Conservation (phyloP, 35 echinoderm and acorn worm species). For the Lytechinus pictus region DNA sequence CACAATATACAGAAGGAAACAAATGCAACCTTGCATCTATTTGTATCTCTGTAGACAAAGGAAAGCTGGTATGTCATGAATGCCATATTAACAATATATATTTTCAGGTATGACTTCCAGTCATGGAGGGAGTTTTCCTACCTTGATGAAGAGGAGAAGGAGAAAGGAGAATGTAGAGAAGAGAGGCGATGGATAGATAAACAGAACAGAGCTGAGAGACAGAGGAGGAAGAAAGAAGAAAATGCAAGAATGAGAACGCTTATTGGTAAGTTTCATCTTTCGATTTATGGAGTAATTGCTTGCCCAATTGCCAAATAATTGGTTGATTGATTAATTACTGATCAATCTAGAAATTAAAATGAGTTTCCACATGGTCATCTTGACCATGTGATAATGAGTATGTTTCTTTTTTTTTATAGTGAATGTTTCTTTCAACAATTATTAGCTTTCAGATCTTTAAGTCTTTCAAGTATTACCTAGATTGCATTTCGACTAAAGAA, state of each 20-base stretch:
- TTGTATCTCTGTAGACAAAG: background rate
- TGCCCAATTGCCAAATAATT: no score
- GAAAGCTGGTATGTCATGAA: background rate
- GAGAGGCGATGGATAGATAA: slow-evolving; percentile 98
- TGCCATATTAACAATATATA: background rate
- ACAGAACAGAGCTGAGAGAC: slow-evolving; percentile 82
- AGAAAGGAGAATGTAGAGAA: slow-evolving; percentile 93
- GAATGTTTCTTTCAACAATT: no score
- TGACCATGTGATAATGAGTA: no score
- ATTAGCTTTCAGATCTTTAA: no score
- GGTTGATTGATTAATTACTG: no score
- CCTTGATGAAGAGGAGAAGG: slow-evolving; percentile 97
- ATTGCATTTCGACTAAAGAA: no score
- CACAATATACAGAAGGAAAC: no score
- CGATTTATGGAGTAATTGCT: background rate
- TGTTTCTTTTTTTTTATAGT: no score
- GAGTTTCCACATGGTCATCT: no score
- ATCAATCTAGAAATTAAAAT: no score
- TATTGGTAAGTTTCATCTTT: slow-evolving; percentile 75
- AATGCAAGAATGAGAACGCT: slow-evolving; percentile 81
- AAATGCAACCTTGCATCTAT: background rate
- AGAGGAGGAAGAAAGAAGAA: slow-evolving; percentile 96
- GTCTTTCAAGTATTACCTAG: no score
- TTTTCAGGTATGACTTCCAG: slow-evolving; percentile 94
- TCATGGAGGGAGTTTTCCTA: slow-evolving; percentile 99